Evolutionary conservation across 37 sponge, comb jelly and placozoan species (phyloP), one percentile per base, ranked within the genome.

Genomic region (Tethya wilhelma): DNA sequence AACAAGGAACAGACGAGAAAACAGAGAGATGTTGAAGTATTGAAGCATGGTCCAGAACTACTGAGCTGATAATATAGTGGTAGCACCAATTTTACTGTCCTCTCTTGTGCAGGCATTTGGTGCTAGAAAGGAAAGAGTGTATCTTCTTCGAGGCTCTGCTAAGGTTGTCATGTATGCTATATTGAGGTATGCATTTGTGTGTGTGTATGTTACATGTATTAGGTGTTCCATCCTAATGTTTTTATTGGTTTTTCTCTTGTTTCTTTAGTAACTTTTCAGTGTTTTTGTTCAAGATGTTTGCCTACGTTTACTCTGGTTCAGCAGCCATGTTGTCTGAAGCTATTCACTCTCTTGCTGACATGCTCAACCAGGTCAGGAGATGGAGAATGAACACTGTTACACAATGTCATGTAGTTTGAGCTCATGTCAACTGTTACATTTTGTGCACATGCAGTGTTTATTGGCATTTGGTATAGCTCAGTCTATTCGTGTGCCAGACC

Each of bases 281-380:
- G 42, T 43, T 87, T 29, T 29, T 87, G 45, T 63, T 94, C 77
- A 98, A 98, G 77, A 37, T 89, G 29, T 38, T 86, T 36, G 93
- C 99, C 37, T 96, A 91, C 63, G 25, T 80, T n/a, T 89, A 92
- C 87, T 94, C 97, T 41, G 99, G 99, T 26, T 96, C 97, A 26
- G 93, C 97, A 23, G 82, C 93, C 45, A 94, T 98, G 95, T 66
- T 96, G 44, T 96, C 99, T 37, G 99, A 98, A 55, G 91, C 97
- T 1, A 84, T 98, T 4, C 99, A 98, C 80, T 96, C 97, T 30
- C 80, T 96, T 8, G 97, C 80, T n/a, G 99, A 98, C 67, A 67
- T 87, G 38, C 86, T 92, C 64, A 98, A 98, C 62, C 99, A 98
- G 86, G 94, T 98, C 1, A 60, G 44, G 25, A n/a, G n/a, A n/a